Evolutionary conservation across 2,797 vertebrate species (phyloP).

Genomic region (Lophotriccus pileatus): DNA sequence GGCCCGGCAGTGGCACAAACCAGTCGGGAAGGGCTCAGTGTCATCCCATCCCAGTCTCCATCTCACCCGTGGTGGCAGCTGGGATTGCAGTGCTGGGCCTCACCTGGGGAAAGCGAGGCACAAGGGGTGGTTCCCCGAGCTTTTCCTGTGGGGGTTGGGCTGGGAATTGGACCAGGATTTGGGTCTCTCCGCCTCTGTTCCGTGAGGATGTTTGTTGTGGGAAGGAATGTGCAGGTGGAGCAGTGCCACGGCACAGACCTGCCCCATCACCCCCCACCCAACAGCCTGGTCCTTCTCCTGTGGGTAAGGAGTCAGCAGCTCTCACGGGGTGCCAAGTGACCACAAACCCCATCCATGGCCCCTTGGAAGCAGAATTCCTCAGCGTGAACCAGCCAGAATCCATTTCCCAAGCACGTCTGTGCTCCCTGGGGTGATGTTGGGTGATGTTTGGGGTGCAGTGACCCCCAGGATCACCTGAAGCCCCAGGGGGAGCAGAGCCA

Average conservation of each 20-base stretch:
- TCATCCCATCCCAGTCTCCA: rapidly evolving
- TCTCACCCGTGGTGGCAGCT: not conserved
- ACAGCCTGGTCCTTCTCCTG: rapidly evolving
- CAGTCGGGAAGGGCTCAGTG: not conserved
- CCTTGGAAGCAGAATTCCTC: not conserved
- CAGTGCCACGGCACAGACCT: not conserved
- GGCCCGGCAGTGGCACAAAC: not conserved
- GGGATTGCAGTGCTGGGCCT: rapidly evolving
- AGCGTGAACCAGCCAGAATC: not conserved
- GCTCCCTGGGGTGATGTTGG: rapidly evolving
- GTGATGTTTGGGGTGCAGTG: rapidly evolving
- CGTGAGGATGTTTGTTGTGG: rapidly evolving
- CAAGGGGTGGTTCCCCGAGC: rapidly evolving
- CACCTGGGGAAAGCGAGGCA: not conserved
- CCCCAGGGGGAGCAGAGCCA: rapidly evolving
- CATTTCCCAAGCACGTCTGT: not conserved
- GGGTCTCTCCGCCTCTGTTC: rapidly evolving
- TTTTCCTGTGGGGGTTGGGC: rapidly evolving
- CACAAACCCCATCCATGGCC: not conserved
- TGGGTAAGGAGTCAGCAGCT: not conserved
- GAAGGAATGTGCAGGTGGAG: not conserved
- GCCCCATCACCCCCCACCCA: not conserved
- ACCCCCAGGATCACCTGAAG: rapidly evolving
- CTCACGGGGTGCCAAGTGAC: not conserved
- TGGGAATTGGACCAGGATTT: rapidly evolving